These are phyloP conservation scores for Aphelinus certus DNA, from an alignment of 1,140 invertebrate species.

Conservation along the genomic window DNA sequence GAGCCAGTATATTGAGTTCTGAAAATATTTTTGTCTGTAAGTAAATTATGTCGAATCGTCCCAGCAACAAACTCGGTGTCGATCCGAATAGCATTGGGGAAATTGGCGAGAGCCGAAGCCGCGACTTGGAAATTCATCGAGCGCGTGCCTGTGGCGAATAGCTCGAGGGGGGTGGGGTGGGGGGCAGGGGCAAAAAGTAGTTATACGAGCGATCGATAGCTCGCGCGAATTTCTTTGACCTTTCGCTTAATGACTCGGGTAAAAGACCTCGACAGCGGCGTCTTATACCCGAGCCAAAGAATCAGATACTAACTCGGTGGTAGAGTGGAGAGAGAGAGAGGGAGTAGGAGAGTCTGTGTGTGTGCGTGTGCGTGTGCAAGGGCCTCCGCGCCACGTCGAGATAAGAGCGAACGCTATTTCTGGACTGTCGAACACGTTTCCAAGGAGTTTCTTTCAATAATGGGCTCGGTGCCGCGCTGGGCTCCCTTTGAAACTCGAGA, in stretches of 20 bases:
- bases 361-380: not conserved
- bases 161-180: not conserved
- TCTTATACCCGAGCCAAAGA: not conserved
- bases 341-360: not conserved
- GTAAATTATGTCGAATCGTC: no score
- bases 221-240: slow-evolving; percentile 26
- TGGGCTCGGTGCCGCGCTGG: not conserved
- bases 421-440: slow-evolving; percentile 13
- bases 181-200: not conserved
- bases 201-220: slow-evolving; percentile 4
- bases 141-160: not conserved
- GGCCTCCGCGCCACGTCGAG: not conserved
- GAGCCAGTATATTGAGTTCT: no score
- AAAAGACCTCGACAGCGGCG: slow-evolving; percentile 3
- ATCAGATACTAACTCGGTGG: not conserved
- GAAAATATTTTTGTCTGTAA: no score
- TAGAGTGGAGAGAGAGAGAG: not conserved
- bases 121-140: slow-evolving; percentile 19
- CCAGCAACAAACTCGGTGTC: no score
- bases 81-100: not conserved
- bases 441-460: slow-evolving; percentile 28
- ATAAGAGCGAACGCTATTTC: slow-evolving; percentile 19
- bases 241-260: slow-evolving; percentile 18
- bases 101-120: not conserved
- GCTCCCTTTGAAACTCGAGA: slow-evolving; percentile 33